Evolutionary conservation across 2,797 vertebrate genomes (phyloP).

Genomic region (Lates japonicus): DNA sequence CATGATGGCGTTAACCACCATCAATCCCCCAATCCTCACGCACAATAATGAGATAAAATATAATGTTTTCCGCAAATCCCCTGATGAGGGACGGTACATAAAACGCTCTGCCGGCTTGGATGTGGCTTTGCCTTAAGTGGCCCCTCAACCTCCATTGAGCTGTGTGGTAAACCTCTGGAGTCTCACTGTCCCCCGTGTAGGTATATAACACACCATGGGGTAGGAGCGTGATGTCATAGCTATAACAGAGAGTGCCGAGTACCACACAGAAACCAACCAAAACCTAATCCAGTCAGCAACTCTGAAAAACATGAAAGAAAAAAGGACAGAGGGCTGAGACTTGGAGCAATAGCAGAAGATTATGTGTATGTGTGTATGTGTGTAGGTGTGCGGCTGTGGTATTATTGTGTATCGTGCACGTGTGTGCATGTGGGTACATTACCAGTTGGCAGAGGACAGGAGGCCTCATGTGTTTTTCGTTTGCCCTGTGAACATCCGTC

Average conservation of each 20-base stretch:
- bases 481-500: conserved; percentile 84
- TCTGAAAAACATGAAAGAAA: conserved; percentile 79
- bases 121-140: conserved; percentile 83
- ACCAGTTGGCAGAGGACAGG: conserved; percentile 81
- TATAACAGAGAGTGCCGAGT: conserved; percentile 66
- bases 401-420: conserved; percentile 26
- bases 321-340: conserved; percentile 69
- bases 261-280: conserved; percentile 69
- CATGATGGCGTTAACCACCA: conserved; percentile 64
- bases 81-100: conserved; percentile 71
- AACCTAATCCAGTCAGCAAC: conserved; percentile 78
- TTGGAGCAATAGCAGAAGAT: conserved; percentile 63
- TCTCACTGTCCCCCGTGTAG: conserved; percentile 80
- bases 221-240: conserved; percentile 79
- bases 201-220: conserved; percentile 83
- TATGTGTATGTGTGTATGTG: conserved; percentile 36
- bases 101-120: conserved; percentile 75
- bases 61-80: conserved; percentile 80
- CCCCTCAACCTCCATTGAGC: conserved; percentile 78
- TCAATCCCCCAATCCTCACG: conserved; percentile 60
- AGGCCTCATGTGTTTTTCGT: conserved; percentile 84
- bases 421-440: conserved; percentile 73
- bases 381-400: conserved; percentile 21
- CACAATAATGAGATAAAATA: conserved; percentile 76
- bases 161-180: conserved; percentile 83